A percentile compares a stretch with the other conserved stretches of the same genome.
phyloP scores from a whole-genome alignment of 2,797 vertebrate genomes.

The Chelonia mydas region DNA sequence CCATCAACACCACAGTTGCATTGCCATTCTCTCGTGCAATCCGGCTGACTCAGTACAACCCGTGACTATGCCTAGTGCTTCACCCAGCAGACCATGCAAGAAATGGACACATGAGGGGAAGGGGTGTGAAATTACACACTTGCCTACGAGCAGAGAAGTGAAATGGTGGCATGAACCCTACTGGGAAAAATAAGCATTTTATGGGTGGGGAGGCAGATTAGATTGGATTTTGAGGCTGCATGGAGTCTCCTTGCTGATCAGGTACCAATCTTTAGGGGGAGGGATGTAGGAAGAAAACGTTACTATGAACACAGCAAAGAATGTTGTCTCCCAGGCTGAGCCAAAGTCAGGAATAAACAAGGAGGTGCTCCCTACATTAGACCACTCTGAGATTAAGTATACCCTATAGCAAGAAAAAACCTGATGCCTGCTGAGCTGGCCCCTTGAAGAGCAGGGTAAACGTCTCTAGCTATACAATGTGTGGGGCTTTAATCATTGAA shows the following conservation, averaged over 20 bases:
- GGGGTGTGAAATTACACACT: neutral
- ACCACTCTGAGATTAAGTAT: neutral
- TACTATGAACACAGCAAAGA: neutral
- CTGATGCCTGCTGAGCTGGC: neutral
- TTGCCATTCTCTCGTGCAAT: neutral
- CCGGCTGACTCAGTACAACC: neutral
- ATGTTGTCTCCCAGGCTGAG: neutral
- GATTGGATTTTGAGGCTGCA: neutral
- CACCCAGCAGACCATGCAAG: neutral
- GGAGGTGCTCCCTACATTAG: neutral
- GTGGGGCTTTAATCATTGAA: neutral
- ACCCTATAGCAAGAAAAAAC: neutral
- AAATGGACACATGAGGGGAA: accelerated
- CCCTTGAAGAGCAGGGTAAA: neutral
- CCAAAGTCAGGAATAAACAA: neutral
- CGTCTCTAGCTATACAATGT: neutral
- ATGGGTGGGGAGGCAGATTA: accelerated
- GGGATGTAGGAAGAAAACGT: neutral
- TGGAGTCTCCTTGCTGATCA: neutral
- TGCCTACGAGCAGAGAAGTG: neutral
- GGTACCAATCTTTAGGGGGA: neutral
- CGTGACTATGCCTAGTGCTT: neutral
- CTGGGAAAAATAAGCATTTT: neutral
- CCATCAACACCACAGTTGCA: neutral
- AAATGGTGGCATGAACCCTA: neutral